phyloP scores from a whole-genome alignment of 2,797 vertebrate genomes.

The Microctenopoma lineatum region DNA sequence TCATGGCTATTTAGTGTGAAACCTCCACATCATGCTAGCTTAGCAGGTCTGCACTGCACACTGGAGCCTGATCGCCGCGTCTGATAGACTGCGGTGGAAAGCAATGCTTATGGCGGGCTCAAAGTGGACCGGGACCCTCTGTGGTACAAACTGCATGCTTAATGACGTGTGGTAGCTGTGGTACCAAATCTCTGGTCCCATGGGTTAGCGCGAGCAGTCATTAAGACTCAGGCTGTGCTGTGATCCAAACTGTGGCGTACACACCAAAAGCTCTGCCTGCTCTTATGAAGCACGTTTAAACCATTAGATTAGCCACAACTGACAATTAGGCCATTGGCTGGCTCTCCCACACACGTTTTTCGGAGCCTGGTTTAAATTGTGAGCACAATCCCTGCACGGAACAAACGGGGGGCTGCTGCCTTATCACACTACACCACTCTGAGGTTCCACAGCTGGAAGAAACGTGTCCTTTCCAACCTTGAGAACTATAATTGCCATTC shows the following conservation, averaged over 20 bases:
- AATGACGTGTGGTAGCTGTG: constrained; percentile 59
- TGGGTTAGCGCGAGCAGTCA: constrained; percentile 36
- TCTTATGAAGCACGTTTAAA: constrained; percentile 68
- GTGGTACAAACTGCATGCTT: constrained; percentile 50
- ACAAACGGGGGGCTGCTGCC: constrained; percentile 1
- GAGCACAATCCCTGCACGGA: constrained; percentile 40
- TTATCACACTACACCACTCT: constrained; percentile 20
- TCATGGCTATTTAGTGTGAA: constrained; percentile 24
- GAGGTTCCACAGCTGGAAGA: constrained; percentile 7
- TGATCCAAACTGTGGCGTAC: constrained; percentile 57
- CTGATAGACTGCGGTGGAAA: constrained; percentile 50
- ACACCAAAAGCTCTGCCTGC: constrained; percentile 43
- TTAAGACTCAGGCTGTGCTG: constrained; percentile 56
- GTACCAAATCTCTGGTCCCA: constrained; percentile 60
- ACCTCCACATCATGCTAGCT: constrained; percentile 33
- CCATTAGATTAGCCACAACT: constrained; percentile 70
- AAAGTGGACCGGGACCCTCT: constrained; percentile 38
- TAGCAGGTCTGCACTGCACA: constrained; percentile 34
- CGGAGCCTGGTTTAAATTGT: constrained; percentile 44
- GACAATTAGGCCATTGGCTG: constrained; percentile 60
- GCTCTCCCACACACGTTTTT: constrained; percentile 43
- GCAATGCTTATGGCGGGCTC: constrained; percentile 51
- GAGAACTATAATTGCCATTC: constrained; percentile 13
- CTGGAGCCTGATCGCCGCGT: constrained; percentile 48
- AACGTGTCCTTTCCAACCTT: not conserved